Base-by-base conservation (phyloP, 2,888 invertebrate species). In the Entomobrya multifasciata region DNA sequence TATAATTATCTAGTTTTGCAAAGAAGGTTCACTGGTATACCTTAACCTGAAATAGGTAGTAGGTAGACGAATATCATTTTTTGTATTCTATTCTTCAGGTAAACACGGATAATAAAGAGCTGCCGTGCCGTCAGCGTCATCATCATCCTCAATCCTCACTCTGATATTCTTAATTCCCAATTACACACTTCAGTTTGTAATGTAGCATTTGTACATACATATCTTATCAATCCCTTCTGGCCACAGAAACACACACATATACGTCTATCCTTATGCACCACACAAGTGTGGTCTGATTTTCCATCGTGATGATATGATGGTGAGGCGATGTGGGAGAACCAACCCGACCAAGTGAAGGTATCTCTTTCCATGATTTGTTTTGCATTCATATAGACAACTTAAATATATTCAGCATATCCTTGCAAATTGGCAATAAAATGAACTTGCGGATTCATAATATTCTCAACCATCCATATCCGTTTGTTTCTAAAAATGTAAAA, bases 381-480 rank as follows among this genome's bases (percentile, higher is more conserved):
- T 72, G 4, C 25, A 22, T 22, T 22, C 47, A 20, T 36, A 36
- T 8, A 36, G 4, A 6, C 4, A 17, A 70, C 13, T 72, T 25
- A 22, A 13, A 47, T 47, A 49, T 13, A 15, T n/a, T n/a, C n/a
- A n/a, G 11, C 27, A 72, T 36, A 6, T 36, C 36, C 17, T 22
- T 20, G 11, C n/a, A 2, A 20, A 67, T 44, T 11, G n/a, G 22
- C 36, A 41, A 20, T 67, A 67, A 67, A 67, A 62, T n/a, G 15
- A n/a, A 67, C 17, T 67, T 67, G 67, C 67, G 41, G 41, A 41
- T 67, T 41, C 62, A 62, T 30, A 62, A 60, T 41, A 65, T 44
- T 22, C 72, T 72, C 72, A 49, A 25, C 72, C 72, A 72, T 72
- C 67, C 67, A 72, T 72, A 72, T 72, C 72, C 72, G 72, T 27